Percentiles rank a stretch among this genome's conserved stretches.
phyloP scores from a whole-genome alignment of 2,113 vertebrate genomes.

The Platichthys stellatus region DNA sequence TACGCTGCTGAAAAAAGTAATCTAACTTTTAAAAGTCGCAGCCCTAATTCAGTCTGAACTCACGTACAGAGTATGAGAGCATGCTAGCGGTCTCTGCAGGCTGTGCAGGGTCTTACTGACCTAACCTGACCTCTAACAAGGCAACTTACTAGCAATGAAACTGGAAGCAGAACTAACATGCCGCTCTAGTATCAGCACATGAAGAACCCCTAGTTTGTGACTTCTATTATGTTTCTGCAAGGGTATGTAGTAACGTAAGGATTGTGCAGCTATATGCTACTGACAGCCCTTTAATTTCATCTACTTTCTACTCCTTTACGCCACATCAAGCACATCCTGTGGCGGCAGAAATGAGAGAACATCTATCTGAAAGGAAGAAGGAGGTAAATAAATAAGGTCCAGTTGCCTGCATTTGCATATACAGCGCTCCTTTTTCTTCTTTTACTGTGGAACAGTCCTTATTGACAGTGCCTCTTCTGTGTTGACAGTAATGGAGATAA shows the following conservation, averaged over 20 bases:
- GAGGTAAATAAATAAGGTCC: conserved; percentile 38
- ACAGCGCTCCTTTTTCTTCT: conserved; percentile 19
- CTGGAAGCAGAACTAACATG: background rate
- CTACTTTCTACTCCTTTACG: conserved; percentile 2
- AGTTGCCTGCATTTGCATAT: conserved; percentile 52
- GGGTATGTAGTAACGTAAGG: background rate
- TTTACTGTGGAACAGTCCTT: conserved; percentile 48
- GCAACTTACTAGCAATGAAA: background rate
- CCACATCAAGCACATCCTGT: conserved; percentile 18
- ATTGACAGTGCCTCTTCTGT: conserved; percentile 52
- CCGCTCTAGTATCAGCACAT: background rate
- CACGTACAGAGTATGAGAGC: too few relatives aligned
- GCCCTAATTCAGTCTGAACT: too few relatives aligned
- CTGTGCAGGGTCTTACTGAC: too few relatives aligned
- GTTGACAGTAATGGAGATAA: conserved; percentile 72
- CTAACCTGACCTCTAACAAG: background rate
- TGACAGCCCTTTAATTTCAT: conserved; percentile 20
- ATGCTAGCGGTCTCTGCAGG: too few relatives aligned
- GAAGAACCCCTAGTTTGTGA: background rate
- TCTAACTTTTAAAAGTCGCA: background rate
- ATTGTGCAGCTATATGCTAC: background rate
- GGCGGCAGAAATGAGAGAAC: conserved; percentile 28
- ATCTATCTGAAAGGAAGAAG: conserved; percentile 5
- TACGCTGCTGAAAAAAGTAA: background rate
- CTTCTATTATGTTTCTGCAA: conserved; percentile 2